Base-by-base conservation (phyloP, 1,140 invertebrate genomes). In the Atopsyche davidsoni region DNA sequence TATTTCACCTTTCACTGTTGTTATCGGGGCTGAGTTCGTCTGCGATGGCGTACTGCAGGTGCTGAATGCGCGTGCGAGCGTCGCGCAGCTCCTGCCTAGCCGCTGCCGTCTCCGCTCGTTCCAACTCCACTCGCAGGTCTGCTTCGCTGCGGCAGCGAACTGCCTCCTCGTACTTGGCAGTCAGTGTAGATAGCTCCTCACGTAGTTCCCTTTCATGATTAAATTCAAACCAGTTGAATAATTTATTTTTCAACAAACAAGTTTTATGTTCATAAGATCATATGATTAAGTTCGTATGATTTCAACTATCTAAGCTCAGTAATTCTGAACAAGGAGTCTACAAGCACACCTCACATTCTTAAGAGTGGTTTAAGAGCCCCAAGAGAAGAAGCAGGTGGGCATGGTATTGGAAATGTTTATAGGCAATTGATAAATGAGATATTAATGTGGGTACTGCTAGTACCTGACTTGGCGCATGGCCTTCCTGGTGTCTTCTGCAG, bases 401-500 rank as follows among this genome's bases (percentile, higher is more conserved):
- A n/a, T n/a, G n/a, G n/a, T n/a, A n/a, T n/a, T n/a, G n/a, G n/a
- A n/a, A n/a, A n/a, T n/a, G n/a, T n/a, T n/a, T n/a, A n/a, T n/a
- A n/a, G n/a, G n/a, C n/a, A n/a, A n/a, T n/a, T n/a, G n/a, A n/a
- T n/a, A n/a, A n/a, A n/a, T n/a, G n/a, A n/a, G n/a, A n/a, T n/a
- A n/a, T n/a, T 9, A 38, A 22, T 46, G 11, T n/a, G 42, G 13
- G 13, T 3, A 25, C n/a, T 23, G 14, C 7, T 17, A 22, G 7
- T 36, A 73, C 69, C 68, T 62, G 17, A 73, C 60, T 13, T 67
- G 64, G 10, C 69, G 44, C 21, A 63, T 59, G n/a, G 66, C 57
- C 64, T 88, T 83, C 53, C 88, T 79, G 11, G 81, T 72, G 17
- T 81, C 75, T 49, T 96, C 92, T 51, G 88, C 83, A 2, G 82